A percentile compares a stretch with the other conserved stretches of the same genome.
Conservation (phyloP, 2,888 invertebrate genomes). For the Seira ritae region DNA sequence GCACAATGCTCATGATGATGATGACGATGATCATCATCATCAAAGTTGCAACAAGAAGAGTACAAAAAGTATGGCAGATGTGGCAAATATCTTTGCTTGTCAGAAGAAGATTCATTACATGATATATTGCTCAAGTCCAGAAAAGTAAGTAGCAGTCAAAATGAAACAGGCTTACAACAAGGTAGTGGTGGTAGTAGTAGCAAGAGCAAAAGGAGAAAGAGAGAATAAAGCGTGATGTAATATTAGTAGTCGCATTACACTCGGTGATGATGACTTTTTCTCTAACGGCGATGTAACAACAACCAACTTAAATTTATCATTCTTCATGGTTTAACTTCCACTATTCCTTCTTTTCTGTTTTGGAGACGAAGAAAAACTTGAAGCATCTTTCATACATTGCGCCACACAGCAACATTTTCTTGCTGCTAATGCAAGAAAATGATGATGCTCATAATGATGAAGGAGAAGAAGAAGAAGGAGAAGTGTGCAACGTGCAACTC, state of each 20-base stretch:
- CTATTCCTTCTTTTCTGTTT: slow-evolving; percentile 1
- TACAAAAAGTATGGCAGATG: slow-evolving; percentile 48
- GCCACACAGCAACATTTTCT: too few relatives aligned
- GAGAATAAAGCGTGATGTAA: too few relatives aligned
- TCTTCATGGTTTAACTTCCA: slow-evolving; percentile 37
- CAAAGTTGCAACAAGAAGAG: slow-evolving; percentile 17
- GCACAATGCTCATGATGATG: background rate
- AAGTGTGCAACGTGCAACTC: slow-evolving; percentile 32
- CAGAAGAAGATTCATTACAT: slow-evolving; percentile 63
- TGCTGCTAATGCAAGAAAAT: too few relatives aligned
- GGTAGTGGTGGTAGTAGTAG: too few relatives aligned
- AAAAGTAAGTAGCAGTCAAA: slow-evolving; percentile 19
- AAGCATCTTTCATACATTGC: too few relatives aligned
- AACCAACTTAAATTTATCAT: slow-evolving; percentile 56
- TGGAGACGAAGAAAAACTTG: background rate
- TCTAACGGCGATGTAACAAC: slow-evolving; percentile 46
- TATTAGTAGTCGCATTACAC: too few relatives aligned
- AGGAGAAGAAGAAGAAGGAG: slow-evolving; percentile 8
- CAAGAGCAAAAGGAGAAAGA: too few relatives aligned
- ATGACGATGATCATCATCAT: slow-evolving; percentile 16
- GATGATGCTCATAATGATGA: slow-evolving; percentile 1
- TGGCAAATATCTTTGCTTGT: slow-evolving; percentile 64
- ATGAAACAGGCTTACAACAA: too few relatives aligned
- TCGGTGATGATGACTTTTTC: too few relatives aligned
- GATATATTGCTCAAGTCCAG: slow-evolving; percentile 60